Evolutionary conservation across 2,888 invertebrate genomes (phyloP), one percentile per base, ranked within the genome.

Genomic region (Drosophila multiciliata): DNA sequence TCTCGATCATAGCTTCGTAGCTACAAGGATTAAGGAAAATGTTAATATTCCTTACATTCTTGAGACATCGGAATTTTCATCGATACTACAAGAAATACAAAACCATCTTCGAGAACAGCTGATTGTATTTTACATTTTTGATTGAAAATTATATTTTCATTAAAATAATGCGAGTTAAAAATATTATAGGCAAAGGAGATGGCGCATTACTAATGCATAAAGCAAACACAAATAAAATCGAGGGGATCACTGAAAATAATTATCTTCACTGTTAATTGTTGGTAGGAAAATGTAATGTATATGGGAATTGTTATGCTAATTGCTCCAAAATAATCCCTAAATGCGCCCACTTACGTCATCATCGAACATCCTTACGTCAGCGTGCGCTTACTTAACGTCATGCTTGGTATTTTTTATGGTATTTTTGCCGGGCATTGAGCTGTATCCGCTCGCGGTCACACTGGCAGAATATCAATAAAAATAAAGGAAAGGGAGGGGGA

Each of bases 381-480:
- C 36, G n/a, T n/a, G 23, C 8, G 20, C 45, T 15, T 15, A 20
- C 32, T 35, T 33, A 23, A 68, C 67, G 57, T 35, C 8, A 66
- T 55, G 17, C 8, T 17, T 9, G 54, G 75, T 68, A 68, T 53
- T 38, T 60, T 59, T 17, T 60, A 59, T 20, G 40, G 66, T 70
- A 78, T 73, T 54, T 53, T 53, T 58, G 29, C 9, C 49, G 23
- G 57, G 45, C 59, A 62, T 64, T 61, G 20, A 29, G 8, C 29
- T 33, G n/a, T 36, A 11, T 8, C 26, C 4, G 2, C 1, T 15
- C n/a, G 17, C 33, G 69, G 81, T 52, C 82, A 82, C 80, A 75
- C 68, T 61, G 69, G 66, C 40, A 50, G 64, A 79, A 79, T 78
- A 79, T 79, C 79, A 78, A 82, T 82, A 79, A 79, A 79, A 80